Percentiles rank a stretch among this genome's conserved stretches.
phyloP scores from a whole-genome alignment of 2,797 vertebrate species.

The Chaetophractus vellerosus region DNA sequence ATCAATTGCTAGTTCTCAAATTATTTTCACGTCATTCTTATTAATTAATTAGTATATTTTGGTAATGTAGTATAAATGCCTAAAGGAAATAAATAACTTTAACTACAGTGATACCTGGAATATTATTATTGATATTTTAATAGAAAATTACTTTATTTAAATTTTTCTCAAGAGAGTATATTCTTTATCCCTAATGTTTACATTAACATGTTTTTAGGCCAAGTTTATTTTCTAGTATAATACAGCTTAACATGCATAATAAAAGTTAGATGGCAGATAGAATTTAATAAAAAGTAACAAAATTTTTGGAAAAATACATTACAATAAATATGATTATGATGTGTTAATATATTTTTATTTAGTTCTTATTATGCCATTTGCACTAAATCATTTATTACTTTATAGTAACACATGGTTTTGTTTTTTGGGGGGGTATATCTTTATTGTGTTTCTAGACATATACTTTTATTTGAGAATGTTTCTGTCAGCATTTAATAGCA shows the following conservation, averaged over 20 bases:
- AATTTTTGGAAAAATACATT: neutral
- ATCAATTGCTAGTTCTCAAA: conserved; percentile 36
- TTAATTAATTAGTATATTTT: neutral
- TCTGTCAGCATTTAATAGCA: no score
- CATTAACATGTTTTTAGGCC: neutral
- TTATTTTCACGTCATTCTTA: conserved; percentile 16
- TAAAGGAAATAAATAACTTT: conserved; percentile 26
- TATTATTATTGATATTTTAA: conserved; percentile 7
- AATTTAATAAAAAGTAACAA: conserved; percentile 44
- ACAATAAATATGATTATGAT: neutral
- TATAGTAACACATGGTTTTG: neutral
- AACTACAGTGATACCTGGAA: neutral
- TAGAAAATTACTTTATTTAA: conserved; percentile 28
- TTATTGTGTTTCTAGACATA: no score
- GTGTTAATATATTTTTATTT: neutral
- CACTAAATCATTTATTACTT: conserved; percentile 3
- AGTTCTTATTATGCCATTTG: neutral
- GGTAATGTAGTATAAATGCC: neutral
- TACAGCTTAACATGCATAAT: neutral
- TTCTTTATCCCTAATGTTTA: conserved; percentile 24
- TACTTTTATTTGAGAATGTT: no score
- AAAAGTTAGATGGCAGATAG: neutral
- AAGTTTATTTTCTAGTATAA: conserved; percentile 38
- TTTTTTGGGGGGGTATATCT: no score
- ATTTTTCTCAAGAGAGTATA: conserved; percentile 34